Evolutionary conservation across 2,113 vertebrate species (phyloP), one percentile per base, ranked within the genome.

Genomic region (Leucosticte australis): DNA sequence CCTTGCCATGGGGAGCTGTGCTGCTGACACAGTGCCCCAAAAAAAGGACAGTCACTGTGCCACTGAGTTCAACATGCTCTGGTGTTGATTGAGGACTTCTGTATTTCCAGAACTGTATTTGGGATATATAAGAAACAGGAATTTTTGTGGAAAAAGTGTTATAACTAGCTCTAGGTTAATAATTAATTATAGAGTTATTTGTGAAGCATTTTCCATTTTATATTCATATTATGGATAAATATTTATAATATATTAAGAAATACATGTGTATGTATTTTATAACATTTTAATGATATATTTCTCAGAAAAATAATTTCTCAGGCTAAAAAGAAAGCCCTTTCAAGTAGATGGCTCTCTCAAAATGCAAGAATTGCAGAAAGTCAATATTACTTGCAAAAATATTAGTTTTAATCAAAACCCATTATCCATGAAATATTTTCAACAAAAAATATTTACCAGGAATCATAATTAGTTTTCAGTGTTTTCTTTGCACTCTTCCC

Each of bases 371-470:
- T 75, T 64, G 10, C 13, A 81, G 56, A 68, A 87, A 81, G 20
- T 33, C 67, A 77, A 68, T 55, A 39, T 42, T 74, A 31, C 8
- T 2, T 60, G 27, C 39, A 94, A 87, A 94, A 95, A 60, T 70
- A 70, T 30, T 79, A 18, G 16, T 93, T 94, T 89, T 44, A 89
- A 75, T 84, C n/a, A 92, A 90, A 97, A 84, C 10, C 28, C 28
- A 68, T 30, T 89, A 81, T 52, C 27, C 31, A 69, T 69, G 2
- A 71, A 74, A 41, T 56, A 24, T 28, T 78, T 91, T 76, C 42
- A 74, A 39, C 12, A 49, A 79, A 82, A 90, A 46, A 82, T 2
- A 3, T 78, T 78, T 78, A 56, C 13, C 7, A 56, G 44, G 69
- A 77, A 33, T 71, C 27, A 14, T 76, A 91, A 94, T 79, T 46